Percentiles rank a stretch among this genome's conserved stretches.
Evolutionary conservation across 1,140 invertebrate species (phyloP).

Genomic region (Camponotus vicinus): DNA sequence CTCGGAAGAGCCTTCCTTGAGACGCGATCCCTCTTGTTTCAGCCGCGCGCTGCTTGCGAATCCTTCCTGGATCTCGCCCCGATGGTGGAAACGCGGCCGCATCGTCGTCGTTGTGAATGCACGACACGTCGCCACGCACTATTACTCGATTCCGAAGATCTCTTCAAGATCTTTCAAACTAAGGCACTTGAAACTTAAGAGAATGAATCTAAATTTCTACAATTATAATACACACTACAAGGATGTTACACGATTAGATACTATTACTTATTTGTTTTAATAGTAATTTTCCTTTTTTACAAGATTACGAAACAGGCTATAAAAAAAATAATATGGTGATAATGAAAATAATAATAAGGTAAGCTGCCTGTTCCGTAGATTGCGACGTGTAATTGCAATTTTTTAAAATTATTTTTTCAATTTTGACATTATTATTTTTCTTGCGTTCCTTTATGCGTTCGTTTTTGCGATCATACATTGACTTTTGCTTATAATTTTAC

Average conservation of each 20-base stretch:
- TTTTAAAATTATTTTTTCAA: too few species aligned
- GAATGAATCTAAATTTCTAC: not conserved
- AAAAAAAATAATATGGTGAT: not conserved
- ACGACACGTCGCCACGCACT: not conserved
- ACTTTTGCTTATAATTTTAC: too few species aligned
- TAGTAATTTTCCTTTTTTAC: not conserved
- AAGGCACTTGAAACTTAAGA: not conserved
- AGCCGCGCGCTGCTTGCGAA: constrained; percentile 2
- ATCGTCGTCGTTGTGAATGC: constrained; percentile 24
- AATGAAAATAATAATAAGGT: too few species aligned
- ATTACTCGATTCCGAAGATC: constrained; percentile 10
- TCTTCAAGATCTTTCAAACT: not conserved
- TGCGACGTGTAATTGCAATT: too few species aligned
- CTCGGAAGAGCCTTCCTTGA: constrained; percentile 25
- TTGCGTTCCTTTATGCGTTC: too few species aligned
- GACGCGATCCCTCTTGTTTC: constrained; percentile 65
- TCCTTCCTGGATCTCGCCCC: constrained; percentile 40
- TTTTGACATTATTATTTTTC: too few species aligned
- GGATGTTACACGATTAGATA: not conserved
- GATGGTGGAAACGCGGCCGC: constrained; percentile 46
- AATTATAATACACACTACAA: not conserved
- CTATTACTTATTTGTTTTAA: not conserved
- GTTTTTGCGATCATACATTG: too few species aligned
- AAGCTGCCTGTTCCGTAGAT: too few species aligned
- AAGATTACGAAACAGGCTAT: not conserved